phyloP scores from a whole-genome alignment of 2,888 invertebrate species.

The Mystacides longicornis region DNA sequence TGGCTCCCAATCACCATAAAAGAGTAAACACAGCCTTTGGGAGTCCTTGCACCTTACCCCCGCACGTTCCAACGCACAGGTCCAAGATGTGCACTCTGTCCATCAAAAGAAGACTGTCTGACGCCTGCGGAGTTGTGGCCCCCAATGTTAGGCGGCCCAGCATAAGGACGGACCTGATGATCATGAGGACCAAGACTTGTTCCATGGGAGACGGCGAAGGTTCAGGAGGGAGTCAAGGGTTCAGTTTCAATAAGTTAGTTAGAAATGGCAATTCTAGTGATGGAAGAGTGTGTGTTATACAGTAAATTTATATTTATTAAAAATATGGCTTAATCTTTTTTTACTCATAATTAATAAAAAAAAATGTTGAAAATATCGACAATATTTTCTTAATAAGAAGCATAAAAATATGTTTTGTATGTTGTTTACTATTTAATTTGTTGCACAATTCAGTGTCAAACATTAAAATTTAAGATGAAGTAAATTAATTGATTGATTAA shows the following conservation, averaged over 20 bases:
- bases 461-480: too few species aligned
- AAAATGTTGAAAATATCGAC: too few species aligned
- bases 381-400: too few species aligned
- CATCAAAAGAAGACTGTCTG: conserved; percentile 73
- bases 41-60: conserved; percentile 66
- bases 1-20: conserved; percentile 84
- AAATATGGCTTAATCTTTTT: too few species aligned
- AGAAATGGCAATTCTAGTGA: conserved; percentile 42
- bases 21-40: conserved; percentile 69
- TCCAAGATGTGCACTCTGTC: conserved; percentile 71
- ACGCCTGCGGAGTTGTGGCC: conserved; percentile 84
- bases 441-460: too few species aligned
- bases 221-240: conserved; percentile 47
- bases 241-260: conserved; percentile 45
- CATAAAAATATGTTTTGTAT: too few species aligned
- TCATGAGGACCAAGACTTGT: conserved; percentile 78
- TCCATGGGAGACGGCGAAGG: conserved; percentile 61
- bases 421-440: too few species aligned
- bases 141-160: conserved; percentile 81
- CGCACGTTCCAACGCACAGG: conserved; percentile 56
- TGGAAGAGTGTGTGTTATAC: conserved; percentile 43
- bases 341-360: too few species aligned
- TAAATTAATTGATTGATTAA: too few species aligned
- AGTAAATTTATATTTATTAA: too few species aligned
- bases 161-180: conserved; percentile 81